Evolutionary conservation across 2,888 invertebrate species (phyloP).

Genomic region (Eilema depressum): DNA sequence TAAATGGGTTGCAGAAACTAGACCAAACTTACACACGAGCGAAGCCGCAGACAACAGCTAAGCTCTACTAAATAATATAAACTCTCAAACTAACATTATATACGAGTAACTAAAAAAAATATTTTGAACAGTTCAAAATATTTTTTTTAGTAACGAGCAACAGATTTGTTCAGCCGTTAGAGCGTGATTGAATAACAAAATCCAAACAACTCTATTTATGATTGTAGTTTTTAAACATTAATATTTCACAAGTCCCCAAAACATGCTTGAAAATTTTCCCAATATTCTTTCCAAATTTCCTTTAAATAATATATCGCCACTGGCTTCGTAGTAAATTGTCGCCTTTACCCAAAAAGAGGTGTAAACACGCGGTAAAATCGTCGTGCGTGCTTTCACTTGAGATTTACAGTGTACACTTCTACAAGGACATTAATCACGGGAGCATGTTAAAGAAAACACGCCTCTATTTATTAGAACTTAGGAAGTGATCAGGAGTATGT

Average conservation of each 20-base stretch:
- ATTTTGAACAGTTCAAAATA: too few species aligned
- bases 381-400: conserved; percentile 31
- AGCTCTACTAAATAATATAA: too few species aligned
- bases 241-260: neutral
- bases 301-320: conserved; percentile 24
- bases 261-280: conserved; percentile 18
- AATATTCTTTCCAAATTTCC: conserved; percentile 27
- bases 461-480: neutral
- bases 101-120: too few species aligned
- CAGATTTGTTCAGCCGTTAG: too few species aligned
- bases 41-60: too few species aligned
- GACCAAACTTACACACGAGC: too few species aligned
- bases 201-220: too few species aligned
- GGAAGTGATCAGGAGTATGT: neutral
- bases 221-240: too few species aligned
- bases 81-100: too few species aligned
- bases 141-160: too few species aligned
- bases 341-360: conserved; percentile 27
- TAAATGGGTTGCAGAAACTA: too few species aligned
- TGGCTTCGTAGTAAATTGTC: conserved; percentile 33
- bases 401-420: conserved; percentile 37
- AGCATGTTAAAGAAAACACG: conserved; percentile 16
- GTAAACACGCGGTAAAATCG: conserved; percentile 41
- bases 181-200: too few species aligned
- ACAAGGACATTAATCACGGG: conserved; percentile 42